These are phyloP conservation scores for Hedya salicella DNA, from an alignment of 2,888 invertebrate species.

Conservation along the genomic window DNA sequence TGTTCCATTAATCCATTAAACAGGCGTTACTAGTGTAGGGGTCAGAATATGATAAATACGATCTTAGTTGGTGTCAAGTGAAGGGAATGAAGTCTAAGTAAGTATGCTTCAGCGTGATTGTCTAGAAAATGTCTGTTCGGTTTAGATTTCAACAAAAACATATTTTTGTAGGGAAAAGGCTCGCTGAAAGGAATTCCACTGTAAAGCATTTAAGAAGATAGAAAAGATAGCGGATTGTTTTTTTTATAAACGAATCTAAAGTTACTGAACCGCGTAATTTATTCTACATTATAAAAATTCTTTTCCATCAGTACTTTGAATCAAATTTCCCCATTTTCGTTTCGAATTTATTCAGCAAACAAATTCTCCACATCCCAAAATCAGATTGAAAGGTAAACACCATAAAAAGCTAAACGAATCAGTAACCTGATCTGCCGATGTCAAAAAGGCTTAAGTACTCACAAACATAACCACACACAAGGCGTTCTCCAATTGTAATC, in stretches of 20 bases:
- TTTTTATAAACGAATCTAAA: not conserved
- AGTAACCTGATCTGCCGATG: not conserved
- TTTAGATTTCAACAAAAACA: too few relatives aligned
- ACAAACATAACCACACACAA: not conserved
- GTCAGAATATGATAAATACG: too few relatives aligned
- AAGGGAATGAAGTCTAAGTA: too few relatives aligned
- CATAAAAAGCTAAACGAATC: slow-evolving; percentile 24
- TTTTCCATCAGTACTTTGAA: not conserved
- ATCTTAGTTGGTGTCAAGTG: too few relatives aligned
- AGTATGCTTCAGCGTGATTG: too few relatives aligned
- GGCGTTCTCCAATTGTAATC: not conserved
- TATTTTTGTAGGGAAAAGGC: too few relatives aligned
- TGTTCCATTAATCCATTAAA: too few relatives aligned
- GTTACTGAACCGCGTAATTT: slow-evolving; percentile 1
- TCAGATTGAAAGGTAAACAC: slow-evolving; percentile 30
- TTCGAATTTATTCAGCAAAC: slow-evolving; percentile 7
- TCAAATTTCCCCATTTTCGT: not conserved
- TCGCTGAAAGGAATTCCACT: too few relatives aligned
- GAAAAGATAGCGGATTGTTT: too few relatives aligned
- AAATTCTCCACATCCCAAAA: slow-evolving; percentile 11
- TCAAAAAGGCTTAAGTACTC: not conserved
- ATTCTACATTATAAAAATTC: not conserved
- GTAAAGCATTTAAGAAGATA: not conserved
- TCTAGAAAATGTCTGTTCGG: too few relatives aligned
- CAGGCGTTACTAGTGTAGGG: too few relatives aligned